These are phyloP conservation scores for Bergia sp. DNA, from an alignment of 92 coral and sea anemone species.

Conservation along the genomic window DNA sequence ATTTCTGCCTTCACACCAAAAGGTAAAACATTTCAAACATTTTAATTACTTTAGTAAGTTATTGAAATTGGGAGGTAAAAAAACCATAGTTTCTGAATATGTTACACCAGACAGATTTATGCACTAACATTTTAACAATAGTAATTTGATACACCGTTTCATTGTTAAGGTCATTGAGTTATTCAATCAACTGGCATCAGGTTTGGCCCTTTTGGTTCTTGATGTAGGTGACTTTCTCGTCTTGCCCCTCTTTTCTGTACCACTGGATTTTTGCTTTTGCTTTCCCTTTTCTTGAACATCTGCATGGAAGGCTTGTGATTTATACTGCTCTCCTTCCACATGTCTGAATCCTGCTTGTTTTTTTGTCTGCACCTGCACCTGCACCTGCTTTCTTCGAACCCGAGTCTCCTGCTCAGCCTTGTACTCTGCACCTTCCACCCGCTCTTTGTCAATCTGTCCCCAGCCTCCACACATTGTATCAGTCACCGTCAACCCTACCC, in stretches of 20 bases:
- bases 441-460: neutral
- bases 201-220: neutral
- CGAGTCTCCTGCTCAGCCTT: neutral
- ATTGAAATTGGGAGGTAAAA: no score
- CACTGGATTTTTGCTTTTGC: neutral
- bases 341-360: conserved; percentile 26
- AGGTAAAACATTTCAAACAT: no score
- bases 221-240: neutral
- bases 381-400: neutral
- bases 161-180: no score
- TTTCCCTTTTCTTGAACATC: neutral
- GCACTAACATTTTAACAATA: no score
- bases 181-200: no score
- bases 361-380: neutral
- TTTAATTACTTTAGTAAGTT: no score
- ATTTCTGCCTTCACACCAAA: no score
- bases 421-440: neutral
- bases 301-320: conserved; percentile 18
- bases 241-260: conserved; percentile 8
- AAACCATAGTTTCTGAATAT: no score
- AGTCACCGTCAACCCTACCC: conserved; percentile 8
- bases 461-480: neutral
- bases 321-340: conserved; percentile 29
- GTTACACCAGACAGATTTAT: no score
- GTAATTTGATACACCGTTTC: no score